Evolutionary conservation across 2,797 vertebrate genomes (phyloP), one percentile per base, ranked within the genome.

Genomic region (Melanogrammus aeglefinus): DNA sequence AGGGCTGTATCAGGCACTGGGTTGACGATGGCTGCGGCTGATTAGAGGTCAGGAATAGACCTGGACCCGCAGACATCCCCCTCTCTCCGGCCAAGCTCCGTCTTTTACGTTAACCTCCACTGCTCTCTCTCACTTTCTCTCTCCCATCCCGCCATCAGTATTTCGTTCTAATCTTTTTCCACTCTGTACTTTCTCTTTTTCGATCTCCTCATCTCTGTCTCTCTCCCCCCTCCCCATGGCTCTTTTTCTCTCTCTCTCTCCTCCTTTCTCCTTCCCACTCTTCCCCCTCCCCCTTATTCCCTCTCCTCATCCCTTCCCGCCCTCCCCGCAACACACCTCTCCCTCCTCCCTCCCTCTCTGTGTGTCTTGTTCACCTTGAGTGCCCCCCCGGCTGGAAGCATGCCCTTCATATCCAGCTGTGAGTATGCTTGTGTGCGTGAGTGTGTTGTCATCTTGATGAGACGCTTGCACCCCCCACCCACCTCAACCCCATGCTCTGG

Each of bases 381-480:
- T 29, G 69, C 24, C 69, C 69, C 38, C 38, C 13, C 29, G 10
- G 69, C 24, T 29, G 69, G n/a, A 24, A 16, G 72, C 14, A 13
- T 73, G 35, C 16, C 12, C 72, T 38, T 73, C 18, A 73, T 16
- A 18, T 44, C 38, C 38, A 41, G 36, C 38, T 74, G 35, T 74
- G 29, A 38, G 72, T 36, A n/a, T 73, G 72, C 18, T 78, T 44
- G 76, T 79, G 78, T 83, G 75, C 88, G 84, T 73, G 72, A 16
- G 29, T 73, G 33, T 38, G 51, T 73, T 79, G 38, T 13, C 69
- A 79, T 84, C 79, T 76, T 31, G 2, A 63, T 79, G 70, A 83
- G 70, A 87, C 83, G 78, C 79, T 77, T 41, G 79, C 82, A 76
- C 75, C 79, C 70, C 12, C 31, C 63, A 74, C 73, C 44, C 36